Conservation (phyloP, 92 coral and sea anemone species). For the Porites cylindrica region DNA sequence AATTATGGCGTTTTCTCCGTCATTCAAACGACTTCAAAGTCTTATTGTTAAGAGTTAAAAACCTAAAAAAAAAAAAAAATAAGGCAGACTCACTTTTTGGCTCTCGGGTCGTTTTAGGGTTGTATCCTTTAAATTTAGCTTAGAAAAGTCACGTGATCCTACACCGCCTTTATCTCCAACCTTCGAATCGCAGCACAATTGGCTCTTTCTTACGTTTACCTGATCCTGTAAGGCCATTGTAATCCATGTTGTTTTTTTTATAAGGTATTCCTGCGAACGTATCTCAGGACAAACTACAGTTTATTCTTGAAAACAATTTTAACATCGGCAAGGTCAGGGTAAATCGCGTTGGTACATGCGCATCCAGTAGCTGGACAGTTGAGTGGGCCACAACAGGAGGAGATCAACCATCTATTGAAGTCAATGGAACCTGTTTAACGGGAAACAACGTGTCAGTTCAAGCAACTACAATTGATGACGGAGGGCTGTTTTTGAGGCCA, state of each 20-base stretch:
- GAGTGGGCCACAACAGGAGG: constrained; percentile 90
- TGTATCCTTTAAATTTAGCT: too few relatives aligned
- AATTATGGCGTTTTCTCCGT: too few relatives aligned
- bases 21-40: too few relatives aligned
- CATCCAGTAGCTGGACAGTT: constrained; percentile 73
- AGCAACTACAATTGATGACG: constrained; percentile 62
- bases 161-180: neutral
- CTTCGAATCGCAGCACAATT: neutral
- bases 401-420: constrained; percentile 67
- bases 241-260: neutral
- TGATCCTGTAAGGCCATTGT: neutral
- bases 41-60: too few relatives aligned
- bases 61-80: too few relatives aligned
- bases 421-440: constrained; percentile 75
- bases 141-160: too few relatives aligned
- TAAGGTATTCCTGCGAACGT: constrained; percentile 68
- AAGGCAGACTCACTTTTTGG: too few relatives aligned
- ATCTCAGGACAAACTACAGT: constrained; percentile 70
- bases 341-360: constrained; percentile 67
- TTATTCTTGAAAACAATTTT: constrained; percentile 70
- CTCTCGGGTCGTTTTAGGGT: too few relatives aligned
- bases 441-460: constrained; percentile 71
- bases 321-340: constrained; percentile 80
- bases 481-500: constrained; percentile 86
- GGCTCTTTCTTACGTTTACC: neutral